Evolutionary conservation across 2,888 invertebrate genomes (phyloP), one percentile per base, ranked within the genome.

Genomic region (Apamea sordens): DNA sequence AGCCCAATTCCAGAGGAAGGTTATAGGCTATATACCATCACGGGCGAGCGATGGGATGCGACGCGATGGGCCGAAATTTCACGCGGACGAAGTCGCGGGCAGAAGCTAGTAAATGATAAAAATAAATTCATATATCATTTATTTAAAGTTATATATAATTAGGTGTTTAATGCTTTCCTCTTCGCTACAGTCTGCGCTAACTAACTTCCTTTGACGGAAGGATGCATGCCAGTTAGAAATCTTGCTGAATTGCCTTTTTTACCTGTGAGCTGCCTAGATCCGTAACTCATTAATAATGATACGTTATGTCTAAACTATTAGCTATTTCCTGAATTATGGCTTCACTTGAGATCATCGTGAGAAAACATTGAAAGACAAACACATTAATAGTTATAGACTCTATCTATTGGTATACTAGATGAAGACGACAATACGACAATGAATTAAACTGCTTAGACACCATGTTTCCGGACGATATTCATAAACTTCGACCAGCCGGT

Each of bases 181-280:
- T 71, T 61, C 1, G 36, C 28, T 61, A 56, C 59, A 59, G 53
- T 70, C 71, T 36, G 64, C 6, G 32, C 63, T 28, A 67, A 63
- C 24, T 61, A n/a, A 79, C 84, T 74, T 86, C 85, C 85, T 86
- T 4, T 41, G 73, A 41, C 77, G 79, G 79, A 79, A 76, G 80
- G 80, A 41, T 41, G 41, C 7, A 61, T 28, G 59, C 21, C 24
- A 28, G 32, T 47, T 84, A 77, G 75, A 84, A 86, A 84, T 80
- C 80, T 68, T 41, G 41, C 74, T 75, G 44, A 64, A 59, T 32
- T 50, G 24, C 53, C 15, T 53, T 36, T 64, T 76, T 41, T 68
- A 32, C 28, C 4, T 64, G 50, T 15, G 0, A 70, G 2, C 32
- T 32, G 10, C 56, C 28, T 41, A 50, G 32, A 50, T 11, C 61